Evolutionary conservation across 2,113 vertebrate genomes (phyloP).

Genomic region (Sapajus apella): DNA sequence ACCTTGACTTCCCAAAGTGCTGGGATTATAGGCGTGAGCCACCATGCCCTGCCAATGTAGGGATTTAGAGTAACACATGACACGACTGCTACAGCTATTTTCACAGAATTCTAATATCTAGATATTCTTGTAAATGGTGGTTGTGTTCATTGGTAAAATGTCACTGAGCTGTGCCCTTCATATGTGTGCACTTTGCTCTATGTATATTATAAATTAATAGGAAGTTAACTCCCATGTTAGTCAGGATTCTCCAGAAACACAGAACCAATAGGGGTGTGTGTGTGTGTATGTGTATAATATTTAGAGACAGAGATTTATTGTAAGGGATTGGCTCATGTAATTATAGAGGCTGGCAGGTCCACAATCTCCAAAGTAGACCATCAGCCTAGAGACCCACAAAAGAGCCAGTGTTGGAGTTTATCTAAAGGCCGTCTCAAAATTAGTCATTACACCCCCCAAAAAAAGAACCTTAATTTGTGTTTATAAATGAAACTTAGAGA

Average conservation of each 20-base stretch:
- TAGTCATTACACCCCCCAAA: neutral
- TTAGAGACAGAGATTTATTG: no score
- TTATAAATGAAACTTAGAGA: neutral
- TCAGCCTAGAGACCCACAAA: neutral
- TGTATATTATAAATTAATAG: neutral
- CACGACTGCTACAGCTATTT: neutral
- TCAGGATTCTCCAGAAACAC: neutral
- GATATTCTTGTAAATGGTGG: neutral
- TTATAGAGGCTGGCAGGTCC: neutral
- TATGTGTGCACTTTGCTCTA: neutral
- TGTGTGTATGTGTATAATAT: no score
- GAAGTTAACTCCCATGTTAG: neutral
- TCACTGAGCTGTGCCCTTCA: neutral
- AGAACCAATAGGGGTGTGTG: neutral
- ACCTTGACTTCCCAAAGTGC: no score
- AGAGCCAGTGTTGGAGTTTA: neutral
- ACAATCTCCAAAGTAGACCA: neutral
- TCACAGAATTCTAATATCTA: neutral
- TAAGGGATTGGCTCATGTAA: neutral
- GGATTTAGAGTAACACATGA: neutral
- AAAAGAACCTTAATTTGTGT: conserved; percentile 19
- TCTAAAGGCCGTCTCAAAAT: neutral
- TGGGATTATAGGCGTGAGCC: no score
- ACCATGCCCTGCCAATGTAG: no score
- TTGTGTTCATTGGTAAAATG: neutral